Base-by-base conservation (phyloP, 2,797 vertebrate species). In the Amazona finschi region DNA sequence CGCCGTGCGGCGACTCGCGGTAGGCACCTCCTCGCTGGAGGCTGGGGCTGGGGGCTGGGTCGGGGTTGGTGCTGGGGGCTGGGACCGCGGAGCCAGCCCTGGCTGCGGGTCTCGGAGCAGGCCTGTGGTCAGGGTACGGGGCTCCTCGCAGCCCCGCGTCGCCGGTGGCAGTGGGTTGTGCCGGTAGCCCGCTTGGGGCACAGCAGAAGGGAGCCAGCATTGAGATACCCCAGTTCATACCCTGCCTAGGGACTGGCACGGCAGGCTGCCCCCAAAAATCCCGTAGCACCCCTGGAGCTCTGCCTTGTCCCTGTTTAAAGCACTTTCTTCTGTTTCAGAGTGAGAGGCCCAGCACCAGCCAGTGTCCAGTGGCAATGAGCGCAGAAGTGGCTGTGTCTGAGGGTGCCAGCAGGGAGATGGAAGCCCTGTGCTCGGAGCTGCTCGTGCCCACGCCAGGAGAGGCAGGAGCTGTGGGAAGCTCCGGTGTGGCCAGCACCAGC, bases 391-490 rank as follows among this genome's bases (percentile, higher is more conserved):
- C 93, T 17, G 91, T 75, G 11, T 47, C 86, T 31, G 91, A 80
- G 24, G 12, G 66, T 65, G 33, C 52, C 11, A 4, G 91, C 52
- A 62, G 85, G 55, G 93, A 95, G 58, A 98, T 98, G 98, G 98
- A 97, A 50, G 82, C 93, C 38, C 67, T 98, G 20, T 98, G 98
- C 66, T 95, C 98, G 0, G 97, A 97, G 74, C 90, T 98, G 20
- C 85, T 97, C 62, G 87, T 98, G 64, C 87, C 96, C 77, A 4
- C 91, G 3, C 33, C 82, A 1, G 89, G 47, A 49, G 94, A 93
- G 28, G 53, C 81, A 55, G 87, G 93, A 87, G 86, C 87, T 2
- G 4, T 83, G 38, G 95, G 91, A 66, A 93, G 38, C 69, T 53
- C 84, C 12, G 30, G 44, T 6, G 21, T 82, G 21, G 30, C 83